phyloP scores from a whole-genome alignment of 2,113 vertebrate genomes.

The Echinops telfairi region DNA sequence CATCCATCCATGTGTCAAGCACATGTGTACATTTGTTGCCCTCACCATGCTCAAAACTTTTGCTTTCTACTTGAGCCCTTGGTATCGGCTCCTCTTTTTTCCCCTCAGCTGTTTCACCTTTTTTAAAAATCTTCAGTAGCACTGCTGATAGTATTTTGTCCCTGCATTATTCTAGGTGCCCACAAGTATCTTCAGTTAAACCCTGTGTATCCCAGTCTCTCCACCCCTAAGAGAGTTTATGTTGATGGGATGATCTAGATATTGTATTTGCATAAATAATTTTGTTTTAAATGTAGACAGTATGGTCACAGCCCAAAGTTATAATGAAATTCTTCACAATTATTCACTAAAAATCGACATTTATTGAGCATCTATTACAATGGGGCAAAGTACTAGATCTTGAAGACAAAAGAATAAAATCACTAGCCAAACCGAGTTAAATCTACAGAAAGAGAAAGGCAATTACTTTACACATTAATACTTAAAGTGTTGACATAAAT shows the following conservation, averaged over 20 bases:
- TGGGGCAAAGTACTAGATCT: background rate
- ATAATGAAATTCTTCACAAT: background rate
- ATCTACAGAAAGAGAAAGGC: background rate
- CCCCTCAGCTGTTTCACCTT: background rate
- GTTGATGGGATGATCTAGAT: background rate
- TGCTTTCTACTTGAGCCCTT: too few relatives aligned
- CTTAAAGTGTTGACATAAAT: background rate
- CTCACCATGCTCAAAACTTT: too few relatives aligned
- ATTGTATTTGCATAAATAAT: slow-evolving; percentile 25
- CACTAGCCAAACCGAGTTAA: background rate
- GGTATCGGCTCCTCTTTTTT: too few relatives aligned
- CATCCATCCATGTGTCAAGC: too few relatives aligned
- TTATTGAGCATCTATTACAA: slow-evolving; percentile 27
- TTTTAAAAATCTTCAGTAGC: background rate
- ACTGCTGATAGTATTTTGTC: background rate
- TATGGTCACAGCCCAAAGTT: slow-evolving; percentile 1
- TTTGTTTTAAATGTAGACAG: background rate
- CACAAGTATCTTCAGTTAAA: background rate
- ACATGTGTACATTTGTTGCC: too few relatives aligned
- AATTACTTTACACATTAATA: background rate
- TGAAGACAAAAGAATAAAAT: slow-evolving; percentile 37
- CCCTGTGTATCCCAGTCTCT: background rate
- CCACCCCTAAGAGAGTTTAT: background rate
- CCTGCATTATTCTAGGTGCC: background rate
- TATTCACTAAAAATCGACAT: background rate